These are phyloP conservation scores for Asbolus verrucosus DNA, from an alignment of 1,140 invertebrate genomes.

Conservation along the genomic window DNA sequence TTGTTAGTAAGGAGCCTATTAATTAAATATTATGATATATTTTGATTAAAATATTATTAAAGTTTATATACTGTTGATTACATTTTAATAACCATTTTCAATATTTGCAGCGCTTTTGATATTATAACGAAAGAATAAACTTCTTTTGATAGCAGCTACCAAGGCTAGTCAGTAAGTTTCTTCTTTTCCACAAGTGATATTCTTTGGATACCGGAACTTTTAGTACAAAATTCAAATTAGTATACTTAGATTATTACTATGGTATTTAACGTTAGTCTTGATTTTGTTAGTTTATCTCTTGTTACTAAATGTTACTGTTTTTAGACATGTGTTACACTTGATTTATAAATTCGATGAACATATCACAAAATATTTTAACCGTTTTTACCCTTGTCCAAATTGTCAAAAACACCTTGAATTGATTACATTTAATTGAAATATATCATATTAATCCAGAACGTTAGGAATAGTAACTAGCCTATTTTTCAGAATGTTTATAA, in stretches of 20 bases:
- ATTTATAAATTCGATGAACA: not conserved
- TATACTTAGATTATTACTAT: too few relatives aligned
- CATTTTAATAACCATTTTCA: constrained; percentile 2
- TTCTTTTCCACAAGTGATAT: too few relatives aligned
- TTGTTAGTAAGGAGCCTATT: constrained; percentile 71
- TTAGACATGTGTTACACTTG: too few relatives aligned
- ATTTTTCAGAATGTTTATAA: not conserved
- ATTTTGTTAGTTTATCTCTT: too few relatives aligned
- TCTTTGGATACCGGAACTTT: too few relatives aligned
- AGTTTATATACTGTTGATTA: too few relatives aligned
- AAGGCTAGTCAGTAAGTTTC: too few relatives aligned
- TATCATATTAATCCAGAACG: too few relatives aligned
- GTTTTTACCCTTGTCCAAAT: not conserved
- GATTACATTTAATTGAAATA: constrained; percentile 7
- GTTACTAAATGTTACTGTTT: too few relatives aligned
- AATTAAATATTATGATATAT: constrained; percentile 50
- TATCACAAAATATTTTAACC: not conserved
- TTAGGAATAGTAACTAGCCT: not conserved
- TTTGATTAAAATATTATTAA: constrained; percentile 22
- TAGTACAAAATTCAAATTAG: not conserved
- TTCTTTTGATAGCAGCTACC: too few relatives aligned
- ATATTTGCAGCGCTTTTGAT: constrained; percentile 16
- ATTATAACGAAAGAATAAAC: too few relatives aligned
- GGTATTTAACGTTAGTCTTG: too few relatives aligned
- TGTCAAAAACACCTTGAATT: not conserved